A percentile compares a stretch with the other conserved stretches of the same genome.
These are phyloP conservation scores for Antechinus flavipes DNA, from an alignment of 2,113 vertebrate species.

Conservation along the genomic window DNA sequence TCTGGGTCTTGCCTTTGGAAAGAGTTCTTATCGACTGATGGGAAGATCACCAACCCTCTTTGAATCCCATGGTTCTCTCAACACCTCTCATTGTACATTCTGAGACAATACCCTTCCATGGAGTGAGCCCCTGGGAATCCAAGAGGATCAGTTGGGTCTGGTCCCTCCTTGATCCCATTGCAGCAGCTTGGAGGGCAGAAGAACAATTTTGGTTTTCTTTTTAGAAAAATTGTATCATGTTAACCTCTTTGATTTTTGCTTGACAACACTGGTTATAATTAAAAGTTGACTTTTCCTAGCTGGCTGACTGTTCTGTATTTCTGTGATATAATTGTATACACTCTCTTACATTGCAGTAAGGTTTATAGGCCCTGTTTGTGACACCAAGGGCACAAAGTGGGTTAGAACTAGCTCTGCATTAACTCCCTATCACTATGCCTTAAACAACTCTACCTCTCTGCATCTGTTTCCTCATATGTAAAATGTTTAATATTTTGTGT, in stretches of 20 bases:
- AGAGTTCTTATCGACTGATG: neutral
- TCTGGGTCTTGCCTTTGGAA: neutral
- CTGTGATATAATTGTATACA: neutral
- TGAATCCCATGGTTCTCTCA: neutral
- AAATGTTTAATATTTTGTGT: neutral
- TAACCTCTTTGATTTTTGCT: slow-evolving; percentile 48
- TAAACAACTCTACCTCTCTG: neutral
- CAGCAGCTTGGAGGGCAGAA: neutral
- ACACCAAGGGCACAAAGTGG: neutral
- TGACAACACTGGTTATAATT: slow-evolving; percentile 69
- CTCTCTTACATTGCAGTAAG: neutral
- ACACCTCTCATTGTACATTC: neutral
- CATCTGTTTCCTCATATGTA: neutral
- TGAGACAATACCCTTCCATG: neutral
- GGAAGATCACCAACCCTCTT: slow-evolving; percentile 2
- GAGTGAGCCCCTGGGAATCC: neutral
- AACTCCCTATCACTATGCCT: neutral
- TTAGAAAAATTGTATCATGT: slow-evolving; percentile 59
- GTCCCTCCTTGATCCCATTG: neutral
- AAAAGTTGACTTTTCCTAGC: slow-evolving; percentile 65
- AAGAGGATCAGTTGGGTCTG: slow-evolving; percentile 9
- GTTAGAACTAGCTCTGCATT: neutral
- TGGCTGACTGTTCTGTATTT: slow-evolving; percentile 1
- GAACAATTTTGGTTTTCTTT: slow-evolving; percentile 53
- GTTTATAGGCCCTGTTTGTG: neutral